Evolutionary conservation across 35 echinoderm and acorn worm genomes (phyloP), one percentile per base, ranked within the genome.

Genomic region (Stichopus chloronotus): DNA sequence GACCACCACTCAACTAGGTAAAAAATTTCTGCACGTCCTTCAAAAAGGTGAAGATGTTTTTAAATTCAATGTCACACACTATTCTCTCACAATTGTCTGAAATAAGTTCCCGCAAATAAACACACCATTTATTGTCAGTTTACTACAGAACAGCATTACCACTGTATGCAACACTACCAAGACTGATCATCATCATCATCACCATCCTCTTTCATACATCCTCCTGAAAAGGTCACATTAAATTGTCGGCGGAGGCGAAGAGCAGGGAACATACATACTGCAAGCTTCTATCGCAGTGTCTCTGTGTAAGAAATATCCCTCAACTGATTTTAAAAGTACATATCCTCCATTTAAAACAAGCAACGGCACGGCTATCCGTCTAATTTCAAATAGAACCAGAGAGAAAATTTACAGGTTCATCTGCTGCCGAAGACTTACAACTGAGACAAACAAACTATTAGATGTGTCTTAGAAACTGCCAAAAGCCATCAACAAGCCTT

Each of bases 401-500:
- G 69, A 74, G 17, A 72, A 3, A 74, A 7, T 7, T 20, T 16
- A 74, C 14, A 14, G 6, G 22, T n/a, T n/a, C 69, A 74, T 74
- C 69, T 20, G 22, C 13, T 7, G 69, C 69, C 19, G 17, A 20
- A 74, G 19, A 74, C 69, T 7, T n/a, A 74, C 69, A 74, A 74
- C 69, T 20, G 7, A n/a, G 69, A 74, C 69, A 7, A 74, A 74
- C 69, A 74, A 74, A 2, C 69, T 74, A 74, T n/a, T 19, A 74
- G 13, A 74, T 74, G 19, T 74, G 69, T 74, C 69, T 74, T 74
- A 20, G 69, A 25, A 23, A 85, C 54, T 85, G 82, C 82, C 55
- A 85, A 55, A 85, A 85, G 82, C 82, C 23, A 85, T 53, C 55
- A 85, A 58, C 55, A 85, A 58, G 82, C 82, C 80, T 85, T 85